phyloP scores from a whole-genome alignment of 2,888 invertebrate species.

The Hydraecia micacea region DNA sequence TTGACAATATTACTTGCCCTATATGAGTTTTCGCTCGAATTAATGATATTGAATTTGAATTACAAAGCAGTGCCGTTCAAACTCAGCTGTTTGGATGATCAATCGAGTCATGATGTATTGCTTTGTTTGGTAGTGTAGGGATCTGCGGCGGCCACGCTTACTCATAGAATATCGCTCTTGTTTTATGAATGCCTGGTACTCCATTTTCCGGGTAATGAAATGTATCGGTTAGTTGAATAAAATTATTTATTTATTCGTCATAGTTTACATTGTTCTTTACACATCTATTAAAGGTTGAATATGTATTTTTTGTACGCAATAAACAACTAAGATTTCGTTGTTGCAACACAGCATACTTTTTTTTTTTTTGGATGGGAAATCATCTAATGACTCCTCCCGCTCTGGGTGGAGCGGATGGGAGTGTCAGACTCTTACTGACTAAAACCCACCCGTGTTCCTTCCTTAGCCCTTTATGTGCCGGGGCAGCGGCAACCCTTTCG shows the following conservation, averaged over 20 bases:
- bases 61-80: neutral
- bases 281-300: neutral
- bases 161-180: slow-evolving; percentile 42
- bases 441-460: too few species aligned
- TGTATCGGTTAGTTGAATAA: slow-evolving; percentile 34
- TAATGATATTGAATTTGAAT: neutral
- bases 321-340: neutral
- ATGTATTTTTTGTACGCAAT: neutral
- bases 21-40: neutral
- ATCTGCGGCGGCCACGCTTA: slow-evolving; percentile 21
- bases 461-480: too few species aligned
- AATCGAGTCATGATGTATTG: slow-evolving; percentile 9
- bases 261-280: neutral
- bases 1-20: neutral
- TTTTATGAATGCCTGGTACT: slow-evolving; percentile 41
- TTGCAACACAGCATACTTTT: too few species aligned
- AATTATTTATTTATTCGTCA: slow-evolving; percentile 9
- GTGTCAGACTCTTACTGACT: too few species aligned
- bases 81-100: slow-evolving; percentile 26
- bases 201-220: slow-evolving; percentile 45
- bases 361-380: too few species aligned
- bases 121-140: slow-evolving; percentile 32
- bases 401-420: too few species aligned
- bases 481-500: too few species aligned
- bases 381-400: too few species aligned